Conservation (phyloP, 2,113 vertebrate genomes). For the Pseudolaguvia tuberculata region DNA sequence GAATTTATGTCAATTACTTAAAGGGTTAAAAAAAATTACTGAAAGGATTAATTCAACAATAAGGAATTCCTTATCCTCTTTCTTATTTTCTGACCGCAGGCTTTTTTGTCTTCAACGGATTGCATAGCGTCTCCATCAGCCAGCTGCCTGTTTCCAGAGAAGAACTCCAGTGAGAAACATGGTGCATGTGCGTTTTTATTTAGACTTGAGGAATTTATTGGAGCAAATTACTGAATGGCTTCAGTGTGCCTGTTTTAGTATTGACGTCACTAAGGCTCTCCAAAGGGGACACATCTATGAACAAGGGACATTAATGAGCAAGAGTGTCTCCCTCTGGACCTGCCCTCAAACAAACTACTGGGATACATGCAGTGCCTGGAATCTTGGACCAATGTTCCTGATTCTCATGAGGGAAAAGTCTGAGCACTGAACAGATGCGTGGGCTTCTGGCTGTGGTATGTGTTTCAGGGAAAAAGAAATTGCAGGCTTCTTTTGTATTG, state of each 20-base stretch:
- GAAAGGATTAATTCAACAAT: no score
- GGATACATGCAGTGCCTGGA: conserved; percentile 20
- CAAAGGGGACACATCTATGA: conserved; percentile 48
- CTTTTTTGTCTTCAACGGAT: not conserved
- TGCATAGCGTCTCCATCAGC: not conserved
- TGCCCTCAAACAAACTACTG: not conserved
- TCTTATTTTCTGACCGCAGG: not conserved
- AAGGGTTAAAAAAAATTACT: no score
- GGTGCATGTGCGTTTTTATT: conserved; percentile 60
- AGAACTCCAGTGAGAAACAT: conserved; percentile 20
- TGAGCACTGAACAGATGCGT: not conserved
- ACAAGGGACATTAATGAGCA: conserved; percentile 18
- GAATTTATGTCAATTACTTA: not conserved
- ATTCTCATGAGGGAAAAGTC: not conserved
- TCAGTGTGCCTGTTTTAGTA: conserved; percentile 54
- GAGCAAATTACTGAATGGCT: conserved; percentile 64
- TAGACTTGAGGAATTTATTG: conserved; percentile 64
- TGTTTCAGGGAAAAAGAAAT: no score
- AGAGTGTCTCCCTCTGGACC: conserved; percentile 8
- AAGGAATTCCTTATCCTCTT: no score
- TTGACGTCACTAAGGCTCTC: conserved; percentile 42
- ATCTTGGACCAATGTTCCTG: not conserved
- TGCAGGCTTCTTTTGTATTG: not conserved
- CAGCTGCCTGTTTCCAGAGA: conserved; percentile 17
- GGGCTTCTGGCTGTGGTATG: not conserved